Percentiles rank a stretch among this genome's conserved stretches.
phyloP scores from a whole-genome alignment of 2,113 vertebrate species.

The Chamaea fasciata region DNA sequence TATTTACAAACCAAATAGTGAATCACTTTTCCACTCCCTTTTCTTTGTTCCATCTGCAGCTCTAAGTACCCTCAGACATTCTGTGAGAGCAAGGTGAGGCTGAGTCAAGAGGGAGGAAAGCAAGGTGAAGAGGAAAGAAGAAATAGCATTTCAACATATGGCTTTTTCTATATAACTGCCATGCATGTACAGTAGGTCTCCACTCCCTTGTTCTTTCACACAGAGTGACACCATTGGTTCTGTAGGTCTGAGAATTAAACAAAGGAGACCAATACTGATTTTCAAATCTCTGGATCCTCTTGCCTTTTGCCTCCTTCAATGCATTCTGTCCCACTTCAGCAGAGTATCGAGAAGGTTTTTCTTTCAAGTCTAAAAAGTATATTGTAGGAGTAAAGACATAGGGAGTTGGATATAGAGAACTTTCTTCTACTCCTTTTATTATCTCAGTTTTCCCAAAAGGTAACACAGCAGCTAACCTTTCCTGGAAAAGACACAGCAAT shows the following conservation, averaged over 20 bases:
- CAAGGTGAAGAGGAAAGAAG: background rate
- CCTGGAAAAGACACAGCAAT: background rate
- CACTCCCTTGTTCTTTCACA: background rate
- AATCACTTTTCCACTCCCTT: conserved; percentile 39
- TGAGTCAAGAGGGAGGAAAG: conserved; percentile 35
- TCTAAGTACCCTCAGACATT: conserved; percentile 43
- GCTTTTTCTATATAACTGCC: conserved; percentile 37
- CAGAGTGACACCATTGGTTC: background rate
- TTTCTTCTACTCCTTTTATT: background rate
- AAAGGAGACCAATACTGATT: background rate
- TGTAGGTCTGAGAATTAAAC: background rate
- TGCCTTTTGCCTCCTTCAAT: conserved; percentile 4
- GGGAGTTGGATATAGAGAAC: background rate
- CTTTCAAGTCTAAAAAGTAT: background rate
- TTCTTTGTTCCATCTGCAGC: conserved; percentile 57
- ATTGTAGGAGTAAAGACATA: background rate
- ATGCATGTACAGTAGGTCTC: background rate
- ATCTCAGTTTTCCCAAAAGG: background rate
- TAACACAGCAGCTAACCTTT: background rate
- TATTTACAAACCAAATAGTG: conserved; percentile 68
- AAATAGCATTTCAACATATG: conserved; percentile 24
- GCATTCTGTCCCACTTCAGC: background rate
- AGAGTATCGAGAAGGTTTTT: background rate
- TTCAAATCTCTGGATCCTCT: background rate
- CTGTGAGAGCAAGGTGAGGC: conserved; percentile 32